Evolutionary conservation across 2,797 vertebrate species (phyloP).

Genomic region (Acestrorhynchus altus): DNA sequence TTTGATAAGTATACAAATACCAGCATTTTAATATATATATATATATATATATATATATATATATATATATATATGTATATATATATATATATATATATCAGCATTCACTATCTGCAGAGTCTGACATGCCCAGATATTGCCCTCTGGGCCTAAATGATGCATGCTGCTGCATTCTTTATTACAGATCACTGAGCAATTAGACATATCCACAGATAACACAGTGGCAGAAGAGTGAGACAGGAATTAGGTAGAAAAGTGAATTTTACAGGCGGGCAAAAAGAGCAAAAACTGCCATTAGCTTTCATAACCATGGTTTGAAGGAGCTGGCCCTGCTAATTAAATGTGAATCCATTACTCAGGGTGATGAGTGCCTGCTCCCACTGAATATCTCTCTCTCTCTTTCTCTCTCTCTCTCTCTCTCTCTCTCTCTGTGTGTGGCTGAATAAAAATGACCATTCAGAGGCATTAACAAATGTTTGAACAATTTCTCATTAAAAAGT

Average conservation of each 20-base stretch:
- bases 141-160: background rate
- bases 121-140: background rate
- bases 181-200: background rate
- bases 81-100: background rate
- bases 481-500: no score
- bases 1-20: no score
- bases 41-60: no score
- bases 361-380: background rate
- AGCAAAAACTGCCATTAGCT: background rate
- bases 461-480: no score
- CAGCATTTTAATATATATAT: no score
- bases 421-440: background rate
- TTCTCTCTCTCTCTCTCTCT: background rate
- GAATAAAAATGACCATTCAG: background rate
- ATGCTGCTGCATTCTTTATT: background rate
- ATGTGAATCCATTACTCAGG: background rate
- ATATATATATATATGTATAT: no score
- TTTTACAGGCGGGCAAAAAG: background rate
- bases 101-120: background rate
- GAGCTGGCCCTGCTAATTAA: constrained; percentile 8
- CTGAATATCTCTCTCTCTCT: background rate
- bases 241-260: background rate
- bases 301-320: background rate
- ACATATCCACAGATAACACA: background rate
- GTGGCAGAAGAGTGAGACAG: background rate